Evolutionary conservation across 2,797 vertebrate species (phyloP).

Genomic region (Lutjanus campechanus): DNA sequence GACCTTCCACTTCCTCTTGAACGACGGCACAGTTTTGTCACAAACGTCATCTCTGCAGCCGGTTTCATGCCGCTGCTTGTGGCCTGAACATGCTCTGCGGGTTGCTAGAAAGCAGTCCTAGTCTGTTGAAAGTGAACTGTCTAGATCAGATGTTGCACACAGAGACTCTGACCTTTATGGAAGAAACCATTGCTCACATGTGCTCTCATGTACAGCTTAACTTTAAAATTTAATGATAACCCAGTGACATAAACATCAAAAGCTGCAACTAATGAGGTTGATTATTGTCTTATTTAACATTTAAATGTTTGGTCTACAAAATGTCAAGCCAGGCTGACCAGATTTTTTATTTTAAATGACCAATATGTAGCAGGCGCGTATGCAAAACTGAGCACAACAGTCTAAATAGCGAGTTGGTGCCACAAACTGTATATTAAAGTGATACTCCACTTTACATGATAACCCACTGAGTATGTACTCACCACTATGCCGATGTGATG

Average conservation of each 20-base stretch:
- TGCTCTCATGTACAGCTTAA: background rate
- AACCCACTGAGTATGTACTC: too few species aligned
- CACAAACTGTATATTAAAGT: too few species aligned
- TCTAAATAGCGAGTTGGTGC: too few species aligned
- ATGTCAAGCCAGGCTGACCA: too few species aligned
- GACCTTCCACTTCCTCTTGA: background rate
- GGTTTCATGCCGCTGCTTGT: background rate
- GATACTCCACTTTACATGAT: too few species aligned
- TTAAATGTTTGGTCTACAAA: too few species aligned
- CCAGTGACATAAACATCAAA: background rate
- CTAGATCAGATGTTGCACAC: slow-evolving; percentile 29
- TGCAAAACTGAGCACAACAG: too few species aligned
- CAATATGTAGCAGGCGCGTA: too few species aligned
- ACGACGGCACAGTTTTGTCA: slow-evolving; percentile 14
- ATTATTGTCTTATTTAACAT: too few species aligned
- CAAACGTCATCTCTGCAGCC: background rate
- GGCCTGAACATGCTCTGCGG: slow-evolving; percentile 13
- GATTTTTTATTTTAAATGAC: too few species aligned
- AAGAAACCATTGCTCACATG: background rate
- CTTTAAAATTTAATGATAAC: background rate
- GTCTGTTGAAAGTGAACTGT: slow-evolving; percentile 23
- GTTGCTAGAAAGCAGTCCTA: slow-evolving; percentile 25
- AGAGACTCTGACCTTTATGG: background rate
- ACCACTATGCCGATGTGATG: too few species aligned
- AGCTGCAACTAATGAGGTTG: background rate